These are phyloP conservation scores for Eucera pruinosa DNA, from an alignment of 2,888 invertebrate genomes.

Conservation along the genomic window DNA sequence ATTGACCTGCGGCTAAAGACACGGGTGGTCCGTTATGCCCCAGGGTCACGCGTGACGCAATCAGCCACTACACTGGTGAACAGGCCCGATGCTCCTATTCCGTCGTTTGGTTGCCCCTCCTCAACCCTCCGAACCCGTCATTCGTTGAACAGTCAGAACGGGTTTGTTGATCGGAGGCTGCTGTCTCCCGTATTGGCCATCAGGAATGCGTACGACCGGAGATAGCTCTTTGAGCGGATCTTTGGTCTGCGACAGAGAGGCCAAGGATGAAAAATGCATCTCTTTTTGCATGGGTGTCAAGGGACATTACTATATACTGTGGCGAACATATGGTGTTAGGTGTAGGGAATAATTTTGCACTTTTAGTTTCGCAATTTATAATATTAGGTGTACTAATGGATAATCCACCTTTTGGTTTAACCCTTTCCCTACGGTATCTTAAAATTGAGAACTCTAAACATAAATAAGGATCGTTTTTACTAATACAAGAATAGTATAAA, in stretches of 20 bases:
- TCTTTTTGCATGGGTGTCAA: background rate
- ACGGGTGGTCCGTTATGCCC: constrained; percentile 80
- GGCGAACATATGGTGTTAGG: too few species aligned
- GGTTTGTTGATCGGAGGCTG: constrained; percentile 60
- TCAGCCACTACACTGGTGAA: constrained; percentile 64
- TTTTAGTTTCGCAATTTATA: too few species aligned
- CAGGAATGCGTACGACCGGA: constrained; percentile 63
- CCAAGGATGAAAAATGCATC: constrained; percentile 37
- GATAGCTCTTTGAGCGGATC: constrained; percentile 60
- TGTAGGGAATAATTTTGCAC: too few species aligned
- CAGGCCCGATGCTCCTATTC: constrained; percentile 75
- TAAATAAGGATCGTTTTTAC: too few species aligned
- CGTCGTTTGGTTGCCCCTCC: constrained; percentile 61
- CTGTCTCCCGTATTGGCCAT: constrained; percentile 60
- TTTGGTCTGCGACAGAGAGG: constrained; percentile 28
- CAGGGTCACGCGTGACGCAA: constrained; percentile 80
- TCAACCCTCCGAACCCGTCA: constrained; percentile 54
- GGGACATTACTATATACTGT: too few species aligned
- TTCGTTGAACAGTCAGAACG: constrained; percentile 66
- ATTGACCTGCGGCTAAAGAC: constrained; percentile 80
- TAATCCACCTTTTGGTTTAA: too few species aligned
- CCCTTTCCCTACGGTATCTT: too few species aligned
- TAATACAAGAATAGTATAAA: too few species aligned
- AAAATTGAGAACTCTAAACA: too few species aligned
- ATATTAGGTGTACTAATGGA: too few species aligned